Conservation (phyloP, 2,113 vertebrate species). For the Acanthochromis polyacanthus region DNA sequence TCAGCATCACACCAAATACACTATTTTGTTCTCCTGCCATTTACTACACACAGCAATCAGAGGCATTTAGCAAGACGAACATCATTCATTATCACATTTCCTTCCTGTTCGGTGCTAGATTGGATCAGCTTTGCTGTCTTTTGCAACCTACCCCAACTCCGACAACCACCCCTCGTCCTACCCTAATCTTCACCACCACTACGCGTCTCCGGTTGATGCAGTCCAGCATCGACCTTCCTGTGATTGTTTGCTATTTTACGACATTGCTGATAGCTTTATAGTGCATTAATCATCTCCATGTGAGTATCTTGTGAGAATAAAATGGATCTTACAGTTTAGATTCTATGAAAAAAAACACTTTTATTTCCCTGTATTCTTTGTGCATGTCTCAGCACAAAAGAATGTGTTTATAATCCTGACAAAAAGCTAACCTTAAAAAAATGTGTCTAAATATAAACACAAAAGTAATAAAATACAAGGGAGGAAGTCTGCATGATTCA, state of each 20-base stretch:
- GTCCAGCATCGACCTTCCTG: neutral
- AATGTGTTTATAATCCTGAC: neutral
- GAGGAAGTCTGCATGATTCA: neutral
- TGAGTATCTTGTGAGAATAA: neutral
- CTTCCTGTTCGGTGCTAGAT: neutral
- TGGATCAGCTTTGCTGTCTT: no score
- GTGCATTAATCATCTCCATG: neutral
- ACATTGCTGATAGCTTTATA: neutral
- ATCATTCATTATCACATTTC: slow-evolving; percentile 33
- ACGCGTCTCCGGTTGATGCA: no score
- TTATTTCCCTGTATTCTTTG: neutral
- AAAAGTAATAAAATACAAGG: no score
- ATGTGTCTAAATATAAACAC: no score
- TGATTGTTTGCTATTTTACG: neutral
- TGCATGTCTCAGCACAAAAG: neutral
- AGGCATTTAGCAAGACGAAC: neutral
- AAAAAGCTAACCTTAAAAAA: neutral
- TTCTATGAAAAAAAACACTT: no score
- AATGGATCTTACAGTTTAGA: no score
- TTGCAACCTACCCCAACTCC: no score
- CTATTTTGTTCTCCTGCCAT: neutral
- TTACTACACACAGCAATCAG: neutral
- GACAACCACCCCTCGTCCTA: no score
- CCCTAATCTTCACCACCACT: no score
- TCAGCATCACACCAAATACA: neutral